phyloP scores from a whole-genome alignment of 2,797 vertebrate species.

The Poecilia velifera region DNA sequence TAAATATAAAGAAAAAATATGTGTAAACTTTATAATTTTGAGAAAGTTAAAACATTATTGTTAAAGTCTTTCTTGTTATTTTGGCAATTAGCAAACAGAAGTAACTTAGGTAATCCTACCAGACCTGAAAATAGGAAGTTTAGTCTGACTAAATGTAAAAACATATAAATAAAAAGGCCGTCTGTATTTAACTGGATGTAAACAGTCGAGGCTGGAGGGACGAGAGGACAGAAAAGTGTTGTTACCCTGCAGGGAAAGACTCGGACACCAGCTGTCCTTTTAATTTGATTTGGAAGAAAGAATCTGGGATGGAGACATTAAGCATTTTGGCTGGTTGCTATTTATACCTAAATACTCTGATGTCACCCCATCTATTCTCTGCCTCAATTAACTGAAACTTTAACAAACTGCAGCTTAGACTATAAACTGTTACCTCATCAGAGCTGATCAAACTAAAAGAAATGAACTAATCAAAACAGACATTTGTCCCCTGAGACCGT shows the following conservation, averaged over 20 bases:
- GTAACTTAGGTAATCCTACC: not conserved
- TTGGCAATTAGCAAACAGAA: not conserved
- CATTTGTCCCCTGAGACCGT: not conserved
- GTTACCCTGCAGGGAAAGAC: slow-evolving; percentile 42
- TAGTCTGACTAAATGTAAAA: not conserved
- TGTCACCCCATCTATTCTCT: slow-evolving; percentile 41
- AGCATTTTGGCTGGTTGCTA: slow-evolving; percentile 39
- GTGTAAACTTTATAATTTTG: not conserved
- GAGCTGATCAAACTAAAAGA: not conserved
- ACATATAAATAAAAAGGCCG: slow-evolving; percentile 16
- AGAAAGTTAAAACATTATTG: not conserved
- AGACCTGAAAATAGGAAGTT: not conserved
- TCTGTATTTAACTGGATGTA: slow-evolving; percentile 53
- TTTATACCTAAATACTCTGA: slow-evolving; percentile 56
- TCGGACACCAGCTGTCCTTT: slow-evolving; percentile 53
- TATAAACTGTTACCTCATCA: slow-evolving; percentile 7
- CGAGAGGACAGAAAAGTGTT: slow-evolving; percentile 33
- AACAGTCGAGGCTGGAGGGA: slow-evolving; percentile 55
- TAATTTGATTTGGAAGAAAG: slow-evolving; percentile 67
- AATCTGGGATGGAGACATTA: slow-evolving; percentile 59
- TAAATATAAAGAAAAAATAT: not conserved
- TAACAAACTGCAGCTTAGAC: not conserved
- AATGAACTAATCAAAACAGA: not conserved
- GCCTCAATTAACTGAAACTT: slow-evolving; percentile 18
- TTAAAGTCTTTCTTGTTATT: not conserved